phyloP scores from a whole-genome alignment of 2,797 vertebrate genomes.

The Karalla daura region DNA sequence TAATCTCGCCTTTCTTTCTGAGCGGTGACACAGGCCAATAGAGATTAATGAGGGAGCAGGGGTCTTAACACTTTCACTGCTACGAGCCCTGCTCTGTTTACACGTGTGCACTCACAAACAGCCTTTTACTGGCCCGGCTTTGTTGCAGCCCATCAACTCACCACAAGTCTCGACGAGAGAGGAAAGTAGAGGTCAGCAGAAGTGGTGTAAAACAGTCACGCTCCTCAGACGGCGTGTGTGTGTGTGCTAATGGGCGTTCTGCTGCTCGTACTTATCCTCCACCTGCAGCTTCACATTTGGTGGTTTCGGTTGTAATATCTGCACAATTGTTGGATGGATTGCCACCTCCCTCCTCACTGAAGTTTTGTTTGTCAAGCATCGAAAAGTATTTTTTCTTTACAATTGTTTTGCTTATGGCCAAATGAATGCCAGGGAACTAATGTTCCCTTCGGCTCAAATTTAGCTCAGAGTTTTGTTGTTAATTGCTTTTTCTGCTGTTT shows the following conservation, averaged over 20 bases:
- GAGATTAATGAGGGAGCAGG: constrained; percentile 83
- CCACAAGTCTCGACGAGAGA: not conserved
- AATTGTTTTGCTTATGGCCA: not conserved
- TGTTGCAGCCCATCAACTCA: not conserved
- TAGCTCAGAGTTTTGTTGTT: not conserved
- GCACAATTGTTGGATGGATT: not conserved
- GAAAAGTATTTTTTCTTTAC: not conserved
- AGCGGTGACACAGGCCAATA: constrained; percentile 79
- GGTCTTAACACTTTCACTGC: constrained; percentile 69
- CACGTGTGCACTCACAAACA: constrained; percentile 26
- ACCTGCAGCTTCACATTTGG: not conserved
- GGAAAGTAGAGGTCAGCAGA: not conserved
- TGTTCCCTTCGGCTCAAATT: not conserved
- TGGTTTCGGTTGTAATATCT: not conserved
- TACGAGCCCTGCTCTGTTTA: constrained; percentile 50
- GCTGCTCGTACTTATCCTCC: not conserved
- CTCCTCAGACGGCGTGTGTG: not conserved
- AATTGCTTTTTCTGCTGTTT: not conserved
- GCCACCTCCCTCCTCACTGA: too few species aligned
- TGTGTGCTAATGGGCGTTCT: not conserved
- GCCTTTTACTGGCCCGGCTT: not conserved
- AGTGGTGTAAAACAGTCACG: not conserved
- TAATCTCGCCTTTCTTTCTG: constrained; percentile 81
- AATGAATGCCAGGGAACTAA: not conserved
- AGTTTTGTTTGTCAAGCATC: too few species aligned